Evolutionary conservation across 2,113 vertebrate genomes (phyloP).

Genomic region (Ciconia stormi): DNA sequence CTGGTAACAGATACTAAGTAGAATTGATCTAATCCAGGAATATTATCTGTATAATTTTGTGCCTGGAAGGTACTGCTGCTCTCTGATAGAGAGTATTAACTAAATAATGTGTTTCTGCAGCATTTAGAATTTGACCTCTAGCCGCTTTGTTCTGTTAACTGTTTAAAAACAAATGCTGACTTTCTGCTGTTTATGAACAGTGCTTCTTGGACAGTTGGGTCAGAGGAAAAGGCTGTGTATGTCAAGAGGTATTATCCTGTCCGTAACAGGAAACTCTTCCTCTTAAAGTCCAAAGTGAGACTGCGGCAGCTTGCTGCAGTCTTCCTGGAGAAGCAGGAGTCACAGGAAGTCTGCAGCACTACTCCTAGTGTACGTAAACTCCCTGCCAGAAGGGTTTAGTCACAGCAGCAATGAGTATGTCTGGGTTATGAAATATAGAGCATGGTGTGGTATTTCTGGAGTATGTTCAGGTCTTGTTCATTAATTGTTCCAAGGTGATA

Average conservation of each 20-base stretch:
- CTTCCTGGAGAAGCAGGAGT: background rate
- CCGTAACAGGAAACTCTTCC: slow-evolving; percentile 43
- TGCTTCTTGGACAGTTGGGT: background rate
- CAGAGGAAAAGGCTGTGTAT: slow-evolving; percentile 17
- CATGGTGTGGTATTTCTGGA: background rate
- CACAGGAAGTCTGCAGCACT: background rate
- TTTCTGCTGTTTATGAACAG: background rate
- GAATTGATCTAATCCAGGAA: background rate
- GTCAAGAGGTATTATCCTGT: background rate
- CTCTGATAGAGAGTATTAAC: background rate
- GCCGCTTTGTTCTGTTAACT: background rate
- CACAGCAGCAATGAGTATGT: background rate
- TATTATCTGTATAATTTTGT: background rate
- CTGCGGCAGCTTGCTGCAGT: background rate
- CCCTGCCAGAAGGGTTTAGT: background rate
- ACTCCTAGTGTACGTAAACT: background rate
- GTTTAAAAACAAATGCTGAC: slow-evolving; percentile 3
- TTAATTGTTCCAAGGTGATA: background rate
- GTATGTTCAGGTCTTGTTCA: rapidly evolving
- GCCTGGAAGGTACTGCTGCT: background rate
- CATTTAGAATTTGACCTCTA: background rate
- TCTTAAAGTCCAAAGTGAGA: background rate
- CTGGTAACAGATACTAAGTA: background rate
- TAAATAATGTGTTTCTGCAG: background rate
- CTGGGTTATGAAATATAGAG: background rate